A percentile compares a stretch with the other conserved stretches of the same genome.
These are phyloP conservation scores for Nemopilema nomurai DNA, from an alignment of 30 jellyfish, hydroid and myxozoan species.

Conservation along the genomic window DNA sequence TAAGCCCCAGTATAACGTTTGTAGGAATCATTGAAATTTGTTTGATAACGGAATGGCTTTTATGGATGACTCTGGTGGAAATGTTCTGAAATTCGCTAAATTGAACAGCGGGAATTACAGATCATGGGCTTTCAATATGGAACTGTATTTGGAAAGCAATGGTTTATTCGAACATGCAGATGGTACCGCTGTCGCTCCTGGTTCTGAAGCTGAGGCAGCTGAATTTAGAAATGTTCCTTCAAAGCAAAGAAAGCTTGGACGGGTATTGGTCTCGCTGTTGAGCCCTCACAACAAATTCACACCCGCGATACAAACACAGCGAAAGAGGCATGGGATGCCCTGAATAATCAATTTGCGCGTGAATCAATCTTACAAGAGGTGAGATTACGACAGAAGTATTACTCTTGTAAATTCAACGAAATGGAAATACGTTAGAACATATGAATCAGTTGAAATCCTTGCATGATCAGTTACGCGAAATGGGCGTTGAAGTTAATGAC, in stretches of 20 bases:
- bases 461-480: conserved; percentile 49
- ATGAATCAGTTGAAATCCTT: conserved; percentile 33
- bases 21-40: background rate
- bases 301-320: conserved; percentile 27
- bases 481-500: conserved; percentile 20
- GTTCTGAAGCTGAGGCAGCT: conserved; percentile 12
- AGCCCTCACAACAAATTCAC: conserved; percentile 52
- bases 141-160: conserved; percentile 9
- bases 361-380: conserved; percentile 40
- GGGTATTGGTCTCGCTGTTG: conserved; percentile 32
- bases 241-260: conserved; percentile 50
- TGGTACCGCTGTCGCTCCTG: conserved; percentile 51
- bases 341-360: conserved; percentile 50
- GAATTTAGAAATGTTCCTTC: background rate
- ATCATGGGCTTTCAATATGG: conserved; percentile 50
- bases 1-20: background rate
- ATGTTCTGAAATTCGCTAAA: conserved; percentile 34
- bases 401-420: conserved; percentile 22
- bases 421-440: conserved; percentile 53
- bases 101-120: conserved; percentile 28
- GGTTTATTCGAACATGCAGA: conserved; percentile 48
- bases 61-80: conserved; percentile 10
- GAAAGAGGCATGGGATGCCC: conserved; percentile 39
- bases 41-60: conserved; percentile 13
- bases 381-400: conserved; percentile 35